Conservation (phyloP, 2,113 vertebrate species). For the Lichenostomus cassidix region DNA sequence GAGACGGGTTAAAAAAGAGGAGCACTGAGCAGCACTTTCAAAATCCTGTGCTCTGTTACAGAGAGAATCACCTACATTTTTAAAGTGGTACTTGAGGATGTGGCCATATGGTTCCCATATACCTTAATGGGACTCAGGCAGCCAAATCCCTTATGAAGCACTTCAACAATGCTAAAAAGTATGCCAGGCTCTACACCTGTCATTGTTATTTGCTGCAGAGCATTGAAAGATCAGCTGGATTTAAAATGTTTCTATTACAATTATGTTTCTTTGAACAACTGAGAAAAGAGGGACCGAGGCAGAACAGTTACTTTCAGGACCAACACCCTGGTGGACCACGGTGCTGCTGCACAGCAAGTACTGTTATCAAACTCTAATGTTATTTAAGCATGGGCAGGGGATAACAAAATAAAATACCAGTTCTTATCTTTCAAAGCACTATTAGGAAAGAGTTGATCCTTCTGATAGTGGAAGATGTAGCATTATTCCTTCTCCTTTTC, state of each 20-base stretch:
- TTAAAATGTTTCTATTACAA: not conserved
- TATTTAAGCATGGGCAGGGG: not conserved
- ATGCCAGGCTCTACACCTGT: not conserved
- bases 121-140: not conserved
- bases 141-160: not conserved
- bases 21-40: not conserved
- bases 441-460: not conserved
- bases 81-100: not conserved
- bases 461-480: not conserved
- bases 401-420: not conserved
- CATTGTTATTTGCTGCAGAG: not conserved
- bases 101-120: not conserved
- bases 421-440: not conserved
- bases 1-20: not conserved
- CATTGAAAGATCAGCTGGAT: not conserved
- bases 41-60: not conserved
- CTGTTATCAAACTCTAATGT: not conserved
- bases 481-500: not conserved
- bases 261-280: not conserved
- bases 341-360: not conserved
- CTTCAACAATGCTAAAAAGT: not conserved
- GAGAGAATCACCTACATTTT: not conserved
- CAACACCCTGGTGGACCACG: not conserved
- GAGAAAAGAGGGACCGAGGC: not conserved
- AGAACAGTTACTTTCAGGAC: not conserved